Evolutionary conservation across 2,113 vertebrate genomes (phyloP), one percentile per base, ranked within the genome.

Genomic region (Pomatostomus ruficeps): DNA sequence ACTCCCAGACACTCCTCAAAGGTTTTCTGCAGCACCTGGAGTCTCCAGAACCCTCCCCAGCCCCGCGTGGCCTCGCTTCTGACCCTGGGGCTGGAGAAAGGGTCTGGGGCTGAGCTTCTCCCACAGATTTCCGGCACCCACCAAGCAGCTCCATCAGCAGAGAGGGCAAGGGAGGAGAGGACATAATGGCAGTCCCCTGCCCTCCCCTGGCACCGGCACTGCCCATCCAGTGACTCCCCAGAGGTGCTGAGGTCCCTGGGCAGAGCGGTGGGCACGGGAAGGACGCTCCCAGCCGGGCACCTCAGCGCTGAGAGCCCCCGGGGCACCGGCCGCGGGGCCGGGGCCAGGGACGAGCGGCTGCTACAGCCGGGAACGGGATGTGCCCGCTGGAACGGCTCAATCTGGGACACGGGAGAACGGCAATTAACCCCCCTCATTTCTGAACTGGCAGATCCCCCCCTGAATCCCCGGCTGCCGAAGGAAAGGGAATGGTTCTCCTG

Each of bases 81-180:
- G 78, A 33, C 21, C 29, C 24, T 0, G 0, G 38, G 7, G 40
- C 40, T 63, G 36, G 35, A 42, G 48, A 68, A 70, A 42, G 65
- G 43, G 3, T 20, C 79, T 74, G 88, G 63, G n/a, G 1, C 28
- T 1, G 11, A 48, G 85, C 59, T 38, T 40, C 51, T 1, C 0
- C 0, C 12, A 4, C 12, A 0, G 54, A 65, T 65, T 61, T 52
- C 73, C 59, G n/a, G 51, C 4, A 0, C 25, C 57, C 0, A 1
- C 62, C 0, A 2, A 14, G 73, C 63, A 66, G 29, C 46, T 61
- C 35, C 19, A 24, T 11, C 13, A 19, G 90, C 2, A 0, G 38
- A 68, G 63, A 48, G 33, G 43, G 49, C 13, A 54, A 29, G 17
- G 29, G 14, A 36, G 52, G 10, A 0, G 4, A 58, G 55, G n/a